Evolutionary conservation across 2,113 vertebrate genomes (phyloP), one percentile per base, ranked within the genome.

Genomic region (Donacobius atricapilla): DNA sequence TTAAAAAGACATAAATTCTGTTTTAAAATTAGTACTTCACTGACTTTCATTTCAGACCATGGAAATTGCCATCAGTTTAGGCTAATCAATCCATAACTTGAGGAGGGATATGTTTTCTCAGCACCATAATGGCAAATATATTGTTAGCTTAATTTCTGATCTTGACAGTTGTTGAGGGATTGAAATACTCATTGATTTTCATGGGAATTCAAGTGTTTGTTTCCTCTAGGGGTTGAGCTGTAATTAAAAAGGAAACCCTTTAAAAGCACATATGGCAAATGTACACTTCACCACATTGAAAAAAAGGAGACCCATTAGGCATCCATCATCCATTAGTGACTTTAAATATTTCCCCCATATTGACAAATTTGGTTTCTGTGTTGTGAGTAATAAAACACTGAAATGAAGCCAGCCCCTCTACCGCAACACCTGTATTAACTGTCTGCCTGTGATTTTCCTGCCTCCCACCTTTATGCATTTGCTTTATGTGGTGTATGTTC

Each of bases 261-360:
- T 96, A 89, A 96, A 95, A 91, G 87, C 95, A 87, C 60, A 57
- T 82, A 64, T 89, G 69, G 89, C 87, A 93, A 96, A 87, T 93
- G 56, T 54, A 94, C 64, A 33, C 69, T 92, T 94, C 78, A 47
- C 72, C 72, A 44, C 60, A 33, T 19, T 87, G 83, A 93, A 91
- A 93, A 91, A 93, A 86, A 42, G 56, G 50, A 56, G 35, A 83
- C 69, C 80, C 81, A 84, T 89, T 95, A 94, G 47, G 37, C 73
- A 93, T 91, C 81, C 84, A 39, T 94, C 72, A 83, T 87, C 80
- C 89, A 89, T 95, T 96, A 96, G 60, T 51, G 58, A 65, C 54
- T 94, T 96, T 81, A 93, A 81, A 73, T 94, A 95, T 94, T 89
- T 94, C 54, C 56, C 54, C 44, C 31, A 9, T 89, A 78, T 66